These are phyloP conservation scores for Megaleporinus macrocephalus DNA, from an alignment of 2,113 vertebrate species.

Conservation along the genomic window DNA sequence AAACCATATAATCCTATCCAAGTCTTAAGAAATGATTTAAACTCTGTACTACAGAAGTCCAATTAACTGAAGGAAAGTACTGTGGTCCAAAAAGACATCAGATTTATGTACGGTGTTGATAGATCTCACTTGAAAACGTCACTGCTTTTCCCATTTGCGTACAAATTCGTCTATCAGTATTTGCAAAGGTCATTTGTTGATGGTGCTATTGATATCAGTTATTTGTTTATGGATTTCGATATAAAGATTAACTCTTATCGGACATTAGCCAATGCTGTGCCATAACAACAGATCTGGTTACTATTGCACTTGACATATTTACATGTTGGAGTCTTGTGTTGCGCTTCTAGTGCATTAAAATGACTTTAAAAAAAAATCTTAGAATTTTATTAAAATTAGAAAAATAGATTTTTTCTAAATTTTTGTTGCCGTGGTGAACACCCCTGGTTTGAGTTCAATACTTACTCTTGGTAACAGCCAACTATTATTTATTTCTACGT, in stretches of 20 bases:
- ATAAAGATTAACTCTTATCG: not conserved
- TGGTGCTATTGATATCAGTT: conserved; percentile 4
- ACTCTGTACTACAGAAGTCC: too few relatives aligned
- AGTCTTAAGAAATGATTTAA: too few relatives aligned
- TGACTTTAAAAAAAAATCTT: not conserved
- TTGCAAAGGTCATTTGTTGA: conserved; percentile 20
- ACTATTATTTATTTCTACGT: not conserved
- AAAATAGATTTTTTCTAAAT: not conserved
- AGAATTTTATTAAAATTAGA: too few relatives aligned
- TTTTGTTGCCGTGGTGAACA: not conserved
- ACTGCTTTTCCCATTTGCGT: not conserved
- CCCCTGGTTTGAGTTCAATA: not conserved
- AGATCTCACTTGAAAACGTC: not conserved
- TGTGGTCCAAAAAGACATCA: too few relatives aligned
- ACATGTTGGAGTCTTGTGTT: not conserved
- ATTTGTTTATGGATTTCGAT: conserved; percentile 5
- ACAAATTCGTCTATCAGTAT: not conserved
- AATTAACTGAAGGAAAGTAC: too few relatives aligned
- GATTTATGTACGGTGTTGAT: too few relatives aligned
- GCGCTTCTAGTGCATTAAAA: not conserved
- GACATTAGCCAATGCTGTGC: not conserved
- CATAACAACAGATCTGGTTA: not conserved
- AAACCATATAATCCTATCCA: too few relatives aligned
- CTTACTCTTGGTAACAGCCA: not conserved
- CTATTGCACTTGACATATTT: not conserved